Percentiles rank a stretch among this genome's conserved stretches.
These are phyloP conservation scores for Malurus alboscapulatus DNA, from an alignment of 2,113 vertebrate species.

Conservation along the genomic window DNA sequence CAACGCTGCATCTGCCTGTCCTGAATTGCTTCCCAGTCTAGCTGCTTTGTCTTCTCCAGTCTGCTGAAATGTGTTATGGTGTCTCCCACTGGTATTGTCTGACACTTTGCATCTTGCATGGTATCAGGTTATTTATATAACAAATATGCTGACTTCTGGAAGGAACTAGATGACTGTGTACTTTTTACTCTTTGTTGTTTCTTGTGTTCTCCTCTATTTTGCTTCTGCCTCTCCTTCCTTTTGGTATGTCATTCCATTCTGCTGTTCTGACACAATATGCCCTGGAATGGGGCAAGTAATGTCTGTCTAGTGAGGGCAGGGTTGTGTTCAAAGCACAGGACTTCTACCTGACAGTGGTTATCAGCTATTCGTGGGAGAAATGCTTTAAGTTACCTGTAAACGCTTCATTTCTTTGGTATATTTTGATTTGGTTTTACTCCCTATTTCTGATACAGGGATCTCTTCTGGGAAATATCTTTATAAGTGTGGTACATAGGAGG, in stretches of 20 bases:
- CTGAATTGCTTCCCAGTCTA: neutral
- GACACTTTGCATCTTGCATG: slow-evolving; percentile 1
- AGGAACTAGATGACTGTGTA: neutral
- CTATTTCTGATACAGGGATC: neutral
- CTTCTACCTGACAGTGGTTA: neutral
- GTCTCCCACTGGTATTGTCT: slow-evolving; percentile 25
- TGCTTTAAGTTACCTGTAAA: neutral
- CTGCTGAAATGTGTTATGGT: neutral
- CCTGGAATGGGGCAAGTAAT: neutral
- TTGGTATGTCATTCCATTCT: neutral
- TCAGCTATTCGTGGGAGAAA: neutral
- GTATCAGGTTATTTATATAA: neutral
- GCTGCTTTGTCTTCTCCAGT: neutral
- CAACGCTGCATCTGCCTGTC: neutral
- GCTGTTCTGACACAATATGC: neutral
- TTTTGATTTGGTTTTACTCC: neutral
- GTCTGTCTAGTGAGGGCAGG: rapidly evolving
- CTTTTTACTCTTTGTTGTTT: neutral
- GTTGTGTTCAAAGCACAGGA: neutral
- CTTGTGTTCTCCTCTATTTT: neutral
- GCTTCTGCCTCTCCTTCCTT: neutral
- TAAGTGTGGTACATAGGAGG: neutral
- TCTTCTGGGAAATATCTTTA: neutral
- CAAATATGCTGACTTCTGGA: neutral
- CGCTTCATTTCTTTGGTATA: neutral